A percentile compares a stretch with the other conserved stretches of the same genome.
Conservation (phyloP, 2,888 invertebrate species). For the Acleris holmiana region DNA sequence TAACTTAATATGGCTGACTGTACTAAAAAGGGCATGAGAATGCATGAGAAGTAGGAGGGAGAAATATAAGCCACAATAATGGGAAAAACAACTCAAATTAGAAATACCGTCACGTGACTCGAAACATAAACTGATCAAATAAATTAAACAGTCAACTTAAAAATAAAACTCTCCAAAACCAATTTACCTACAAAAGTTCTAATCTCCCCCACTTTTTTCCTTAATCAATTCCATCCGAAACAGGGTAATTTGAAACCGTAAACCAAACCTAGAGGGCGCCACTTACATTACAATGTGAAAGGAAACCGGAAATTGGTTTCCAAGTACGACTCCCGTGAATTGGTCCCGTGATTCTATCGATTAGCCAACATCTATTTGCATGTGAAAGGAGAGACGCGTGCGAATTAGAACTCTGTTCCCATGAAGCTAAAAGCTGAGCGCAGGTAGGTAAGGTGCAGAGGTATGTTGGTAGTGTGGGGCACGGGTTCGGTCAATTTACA, state of each 20-base stretch:
- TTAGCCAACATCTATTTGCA: conserved; percentile 52
- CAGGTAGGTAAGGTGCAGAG: conserved; percentile 2
- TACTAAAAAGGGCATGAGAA: too few relatives aligned
- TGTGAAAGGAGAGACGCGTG: conserved; percentile 43
- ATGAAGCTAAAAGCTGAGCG: not conserved
- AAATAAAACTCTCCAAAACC: too few relatives aligned
- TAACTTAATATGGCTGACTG: too few relatives aligned
- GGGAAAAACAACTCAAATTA: too few relatives aligned
- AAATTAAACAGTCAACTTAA: too few relatives aligned
- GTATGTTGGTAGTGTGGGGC: conserved; percentile 41
- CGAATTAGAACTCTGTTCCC: conserved; percentile 46
- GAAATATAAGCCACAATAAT: too few relatives aligned
- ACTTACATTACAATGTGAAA: conserved; percentile 81
- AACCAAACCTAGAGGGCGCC: conserved; percentile 57
- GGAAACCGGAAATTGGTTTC: conserved; percentile 80
- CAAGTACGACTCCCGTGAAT: conserved; percentile 70
- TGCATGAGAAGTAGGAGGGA: too few relatives aligned
- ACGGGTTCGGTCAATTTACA: conserved; percentile 51
- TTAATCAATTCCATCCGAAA: conserved; percentile 38
- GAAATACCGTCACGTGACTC: too few relatives aligned
- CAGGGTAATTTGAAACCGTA: conserved; percentile 29
- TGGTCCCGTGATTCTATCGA: conserved; percentile 74
- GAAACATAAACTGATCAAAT: too few relatives aligned
- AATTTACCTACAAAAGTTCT: not conserved
- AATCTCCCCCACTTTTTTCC: conserved; percentile 25